Conservation (phyloP, 2,797 vertebrate species). For the Cottoperca gobio region DNA sequence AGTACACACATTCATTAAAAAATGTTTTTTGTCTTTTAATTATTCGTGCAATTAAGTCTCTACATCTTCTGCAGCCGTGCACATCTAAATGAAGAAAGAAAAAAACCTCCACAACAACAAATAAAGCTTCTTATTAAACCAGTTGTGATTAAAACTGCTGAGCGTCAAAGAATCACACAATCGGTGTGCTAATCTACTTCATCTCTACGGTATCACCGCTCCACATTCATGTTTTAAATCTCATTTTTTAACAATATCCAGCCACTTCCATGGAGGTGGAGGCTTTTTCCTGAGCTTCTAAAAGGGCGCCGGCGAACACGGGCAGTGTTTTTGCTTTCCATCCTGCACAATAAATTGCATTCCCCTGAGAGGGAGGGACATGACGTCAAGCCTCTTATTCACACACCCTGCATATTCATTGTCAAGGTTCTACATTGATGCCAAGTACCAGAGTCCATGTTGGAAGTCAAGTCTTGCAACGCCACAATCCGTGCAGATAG, state of each 20-base stretch:
- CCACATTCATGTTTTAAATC: conserved; percentile 59
- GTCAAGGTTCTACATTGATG: conserved; percentile 60
- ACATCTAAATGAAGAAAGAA: conserved; percentile 3
- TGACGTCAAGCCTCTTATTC: conserved; percentile 78
- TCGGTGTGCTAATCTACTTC: conserved; percentile 50
- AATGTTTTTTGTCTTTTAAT: background rate
- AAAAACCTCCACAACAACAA: conserved; percentile 6
- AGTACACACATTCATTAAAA: background rate
- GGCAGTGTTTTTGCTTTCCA: conserved; percentile 57
- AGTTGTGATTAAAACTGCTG: conserved; percentile 34
- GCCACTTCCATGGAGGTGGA: conserved; percentile 28
- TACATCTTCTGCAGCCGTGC: background rate
- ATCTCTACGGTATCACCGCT: conserved; percentile 60
- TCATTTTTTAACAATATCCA: conserved; percentile 45
- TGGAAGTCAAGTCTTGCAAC: conserved; percentile 24
- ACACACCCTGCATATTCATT: conserved; percentile 69
- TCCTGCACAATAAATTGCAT: conserved; percentile 68
- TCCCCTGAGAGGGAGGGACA: conserved; percentile 64
- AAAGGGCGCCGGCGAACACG: conserved; percentile 62
- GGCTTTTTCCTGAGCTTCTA: conserved; percentile 57
- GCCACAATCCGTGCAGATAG: conserved; percentile 16
- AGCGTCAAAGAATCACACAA: conserved; percentile 44
- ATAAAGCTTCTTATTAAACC: conserved; percentile 29
- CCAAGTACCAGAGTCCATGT: conserved; percentile 22
- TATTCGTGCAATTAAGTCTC: background rate